Conservation (phyloP, 53 echinoderm and acorn worm species). For the Crossaster papposus region DNA sequence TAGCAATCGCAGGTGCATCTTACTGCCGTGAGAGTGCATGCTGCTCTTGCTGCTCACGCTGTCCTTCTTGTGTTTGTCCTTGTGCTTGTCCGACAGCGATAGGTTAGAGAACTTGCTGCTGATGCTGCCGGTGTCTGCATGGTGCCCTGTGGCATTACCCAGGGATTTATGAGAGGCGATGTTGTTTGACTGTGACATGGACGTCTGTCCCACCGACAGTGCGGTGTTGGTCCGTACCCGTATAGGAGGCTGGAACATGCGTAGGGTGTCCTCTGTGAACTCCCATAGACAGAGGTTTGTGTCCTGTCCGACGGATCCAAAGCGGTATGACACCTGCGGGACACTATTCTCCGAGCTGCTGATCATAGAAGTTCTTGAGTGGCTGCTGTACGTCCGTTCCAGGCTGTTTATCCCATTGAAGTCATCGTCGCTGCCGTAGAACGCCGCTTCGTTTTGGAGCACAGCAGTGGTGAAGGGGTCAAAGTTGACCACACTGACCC, state of each 20-base stretch:
- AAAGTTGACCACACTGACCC: slow-evolving; percentile 94
- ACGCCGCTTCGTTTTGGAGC: slow-evolving; percentile 75
- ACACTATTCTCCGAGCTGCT: slow-evolving; percentile 69
- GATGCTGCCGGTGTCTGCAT: slow-evolving; percentile 71
- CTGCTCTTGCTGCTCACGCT: slow-evolving; percentile 92
- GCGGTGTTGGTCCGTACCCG: slow-evolving; percentile 93
- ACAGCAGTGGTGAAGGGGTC: slow-evolving; percentile 87
- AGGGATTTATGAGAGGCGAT: slow-evolving; percentile 73
- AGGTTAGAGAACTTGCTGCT: slow-evolving; percentile 82
- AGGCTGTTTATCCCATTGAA: slow-evolving; percentile 67
- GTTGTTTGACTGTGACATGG: slow-evolving; percentile 83
- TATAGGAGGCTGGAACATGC: slow-evolving; percentile 79
- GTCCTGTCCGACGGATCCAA: slow-evolving; percentile 97
- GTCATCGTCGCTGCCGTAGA: slow-evolving; percentile 96
- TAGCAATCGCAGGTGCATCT: slow-evolving; percentile 87
- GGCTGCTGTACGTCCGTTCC: slow-evolving; percentile 88
- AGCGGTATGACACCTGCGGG: slow-evolving; percentile 85
- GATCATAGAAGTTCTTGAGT: slow-evolving; percentile 89
- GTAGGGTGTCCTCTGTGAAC: slow-evolving; percentile 88
- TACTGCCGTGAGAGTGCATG: slow-evolving; percentile 85
- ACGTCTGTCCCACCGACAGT: slow-evolving; percentile 61
- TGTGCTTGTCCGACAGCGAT: slow-evolving; percentile 84
- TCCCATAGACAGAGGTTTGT: slow-evolving; percentile 99
- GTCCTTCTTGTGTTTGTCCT: slow-evolving; percentile 96
- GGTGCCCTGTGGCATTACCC: slow-evolving; percentile 73